Conservation (phyloP, 2,888 invertebrate genomes). For the Nemotelus pantherinus region DNA sequence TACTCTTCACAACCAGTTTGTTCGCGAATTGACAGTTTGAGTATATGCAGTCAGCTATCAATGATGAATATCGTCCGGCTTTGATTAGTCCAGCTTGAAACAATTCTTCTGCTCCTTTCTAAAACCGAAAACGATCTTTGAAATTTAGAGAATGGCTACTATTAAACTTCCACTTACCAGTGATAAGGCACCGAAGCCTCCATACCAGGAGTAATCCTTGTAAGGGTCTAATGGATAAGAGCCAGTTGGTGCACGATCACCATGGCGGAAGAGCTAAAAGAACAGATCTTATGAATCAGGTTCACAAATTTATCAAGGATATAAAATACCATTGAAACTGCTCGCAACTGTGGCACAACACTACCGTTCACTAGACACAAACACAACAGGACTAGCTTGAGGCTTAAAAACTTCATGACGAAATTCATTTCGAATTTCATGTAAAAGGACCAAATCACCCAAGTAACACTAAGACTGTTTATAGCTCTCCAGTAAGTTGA, state of each 20-base stretch:
- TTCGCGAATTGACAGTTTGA: background rate
- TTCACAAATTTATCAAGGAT: background rate
- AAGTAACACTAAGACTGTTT: no score
- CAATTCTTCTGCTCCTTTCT: background rate
- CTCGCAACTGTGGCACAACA: background rate
- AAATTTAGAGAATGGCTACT: no score
- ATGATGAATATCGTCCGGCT: background rate
- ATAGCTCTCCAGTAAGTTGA: no score
- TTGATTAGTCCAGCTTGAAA: background rate
- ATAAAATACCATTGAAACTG: background rate
- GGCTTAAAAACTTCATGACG: no score
- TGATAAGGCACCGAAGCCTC: slow-evolving; percentile 6
- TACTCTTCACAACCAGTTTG: background rate
- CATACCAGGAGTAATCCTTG: background rate
- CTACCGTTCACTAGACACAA: no score
- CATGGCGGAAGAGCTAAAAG: slow-evolving; percentile 8
- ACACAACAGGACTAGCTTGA: no score
- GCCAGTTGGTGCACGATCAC: background rate
- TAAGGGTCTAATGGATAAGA: slow-evolving; percentile 15
- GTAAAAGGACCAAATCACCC: no score
- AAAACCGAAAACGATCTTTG: background rate
- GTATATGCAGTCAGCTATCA: background rate
- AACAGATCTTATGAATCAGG: background rate
- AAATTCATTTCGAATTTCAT: no score
- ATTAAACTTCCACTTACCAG: background rate